phyloP scores from a whole-genome alignment of 2,113 vertebrate species.

The Telmatochromis bifrenatus region DNA sequence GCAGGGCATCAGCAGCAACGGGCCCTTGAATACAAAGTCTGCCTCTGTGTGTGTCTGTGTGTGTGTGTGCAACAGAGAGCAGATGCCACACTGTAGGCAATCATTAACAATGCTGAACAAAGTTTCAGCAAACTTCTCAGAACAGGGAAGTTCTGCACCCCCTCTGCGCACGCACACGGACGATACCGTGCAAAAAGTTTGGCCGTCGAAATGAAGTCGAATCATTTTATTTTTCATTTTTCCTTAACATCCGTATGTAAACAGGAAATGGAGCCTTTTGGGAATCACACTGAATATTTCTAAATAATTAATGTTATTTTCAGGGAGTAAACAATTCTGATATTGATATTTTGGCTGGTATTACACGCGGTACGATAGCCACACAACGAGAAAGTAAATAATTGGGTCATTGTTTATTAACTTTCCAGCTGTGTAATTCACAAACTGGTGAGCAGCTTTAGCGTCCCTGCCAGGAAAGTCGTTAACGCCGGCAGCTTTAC shows the following conservation, averaged over 20 bases:
- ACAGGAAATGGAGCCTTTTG: not conserved
- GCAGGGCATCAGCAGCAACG: constrained; percentile 13
- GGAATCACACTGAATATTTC: not conserved
- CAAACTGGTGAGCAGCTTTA: not conserved
- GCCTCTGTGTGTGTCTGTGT: not conserved
- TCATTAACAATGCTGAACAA: constrained; percentile 50
- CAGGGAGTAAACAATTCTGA: not conserved
- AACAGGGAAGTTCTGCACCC: not conserved
- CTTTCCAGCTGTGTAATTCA: not conserved
- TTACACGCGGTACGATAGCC: not conserved
- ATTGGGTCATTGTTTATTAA: not conserved
- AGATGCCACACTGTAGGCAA: constrained; percentile 12
- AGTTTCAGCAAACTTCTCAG: constrained; percentile 23
- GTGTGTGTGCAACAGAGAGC: not conserved
- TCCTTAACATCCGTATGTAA: not conserved
- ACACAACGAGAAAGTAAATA: not conserved
- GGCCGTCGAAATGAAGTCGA: not conserved
- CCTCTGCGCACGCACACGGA: not conserved
- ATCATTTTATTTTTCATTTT: not conserved
- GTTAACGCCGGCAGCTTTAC: not conserved
- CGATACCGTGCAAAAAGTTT: not conserved
- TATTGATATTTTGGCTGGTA: not conserved
- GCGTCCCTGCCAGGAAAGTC: not conserved
- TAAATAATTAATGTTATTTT: not conserved
- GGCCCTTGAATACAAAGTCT: constrained; percentile 32